Evolutionary conservation across 2,888 invertebrate species (phyloP).

Genomic region (Busseola fusca): DNA sequence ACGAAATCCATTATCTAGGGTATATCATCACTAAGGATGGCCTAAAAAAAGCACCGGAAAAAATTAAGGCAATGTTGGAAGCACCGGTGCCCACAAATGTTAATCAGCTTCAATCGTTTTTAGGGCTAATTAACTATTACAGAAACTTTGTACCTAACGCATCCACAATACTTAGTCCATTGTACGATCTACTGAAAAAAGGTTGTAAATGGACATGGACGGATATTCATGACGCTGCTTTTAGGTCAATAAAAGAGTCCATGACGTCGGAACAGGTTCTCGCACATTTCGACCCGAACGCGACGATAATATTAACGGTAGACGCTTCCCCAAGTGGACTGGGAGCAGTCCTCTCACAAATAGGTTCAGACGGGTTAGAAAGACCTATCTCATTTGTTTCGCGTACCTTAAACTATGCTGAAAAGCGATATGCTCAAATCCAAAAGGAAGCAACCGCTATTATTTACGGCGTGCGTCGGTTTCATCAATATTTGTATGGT

Average conservation of each 20-base stretch:
- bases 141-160: conserved; percentile 7
- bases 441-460: neutral
- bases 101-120: neutral
- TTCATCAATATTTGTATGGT: conserved; percentile 21
- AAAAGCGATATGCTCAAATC: too few species aligned
- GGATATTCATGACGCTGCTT: conserved; percentile 11
- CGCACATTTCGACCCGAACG: conserved; percentile 12
- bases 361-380: too few species aligned
- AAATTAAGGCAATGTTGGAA: conserved; percentile 47
- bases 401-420: too few species aligned
- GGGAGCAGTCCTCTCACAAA: neutral
- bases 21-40: conserved; percentile 4
- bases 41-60: conserved; percentile 15
- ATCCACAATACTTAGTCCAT: neutral
- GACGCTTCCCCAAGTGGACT: neutral
- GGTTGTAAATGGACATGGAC: conserved; percentile 30
- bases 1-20: conserved; percentile 10
- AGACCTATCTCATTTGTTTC: too few species aligned
- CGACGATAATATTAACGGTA: conserved; percentile 10
- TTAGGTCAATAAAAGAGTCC: conserved; percentile 43
- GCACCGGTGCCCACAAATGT: conserved; percentile 35
- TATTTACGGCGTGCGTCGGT: conserved; percentile 9
- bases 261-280: conserved; percentile 43
- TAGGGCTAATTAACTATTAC: conserved; percentile 1
- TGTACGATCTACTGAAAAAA: conserved; percentile 37